Percentiles rank a stretch among this genome's conserved stretches.
These are phyloP conservation scores for Epistrophe eligans DNA, from an alignment of 2,888 invertebrate species.

Conservation along the genomic window DNA sequence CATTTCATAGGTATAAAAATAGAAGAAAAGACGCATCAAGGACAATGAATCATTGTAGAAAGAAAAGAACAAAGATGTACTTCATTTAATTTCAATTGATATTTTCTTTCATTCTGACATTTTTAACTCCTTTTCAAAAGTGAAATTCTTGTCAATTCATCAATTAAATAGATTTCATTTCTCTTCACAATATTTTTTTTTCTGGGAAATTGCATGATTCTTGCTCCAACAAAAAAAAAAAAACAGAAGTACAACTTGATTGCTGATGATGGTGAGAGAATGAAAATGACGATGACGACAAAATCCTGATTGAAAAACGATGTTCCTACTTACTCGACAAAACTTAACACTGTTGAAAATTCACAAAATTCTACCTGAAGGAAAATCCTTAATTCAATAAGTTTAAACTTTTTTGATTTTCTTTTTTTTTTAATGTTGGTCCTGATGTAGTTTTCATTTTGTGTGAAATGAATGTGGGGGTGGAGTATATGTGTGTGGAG, in stretches of 20 bases:
- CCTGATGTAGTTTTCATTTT: not conserved
- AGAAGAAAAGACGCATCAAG: conserved; percentile 9
- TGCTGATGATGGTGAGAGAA: not conserved
- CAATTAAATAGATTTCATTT: conserved; percentile 40
- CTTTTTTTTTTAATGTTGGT: conserved; percentile 19
- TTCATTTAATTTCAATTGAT: not conserved
- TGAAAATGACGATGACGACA: not conserved
- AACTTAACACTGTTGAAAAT: not conserved
- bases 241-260: conserved; percentile 33
- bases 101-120: conserved; percentile 6
- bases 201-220: conserved; percentile 29
- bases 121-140: not conserved
- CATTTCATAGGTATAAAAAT: not conserved
- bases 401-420: not conserved
- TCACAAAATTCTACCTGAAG: conserved; percentile 2
- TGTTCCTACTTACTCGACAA: conserved; percentile 7
- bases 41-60: not conserved
- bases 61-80: not conserved
- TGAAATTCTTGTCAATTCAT: conserved; percentile 35
- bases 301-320: not conserved
- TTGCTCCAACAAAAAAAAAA: conserved; percentile 19
- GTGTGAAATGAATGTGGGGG: not conserved
- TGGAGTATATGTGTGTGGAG: too few species aligned
- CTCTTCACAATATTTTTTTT: not conserved
- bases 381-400: conserved; percentile 37